phyloP scores from a whole-genome alignment of 2,113 vertebrate genomes.

The Cranoglanis bouderius region DNA sequence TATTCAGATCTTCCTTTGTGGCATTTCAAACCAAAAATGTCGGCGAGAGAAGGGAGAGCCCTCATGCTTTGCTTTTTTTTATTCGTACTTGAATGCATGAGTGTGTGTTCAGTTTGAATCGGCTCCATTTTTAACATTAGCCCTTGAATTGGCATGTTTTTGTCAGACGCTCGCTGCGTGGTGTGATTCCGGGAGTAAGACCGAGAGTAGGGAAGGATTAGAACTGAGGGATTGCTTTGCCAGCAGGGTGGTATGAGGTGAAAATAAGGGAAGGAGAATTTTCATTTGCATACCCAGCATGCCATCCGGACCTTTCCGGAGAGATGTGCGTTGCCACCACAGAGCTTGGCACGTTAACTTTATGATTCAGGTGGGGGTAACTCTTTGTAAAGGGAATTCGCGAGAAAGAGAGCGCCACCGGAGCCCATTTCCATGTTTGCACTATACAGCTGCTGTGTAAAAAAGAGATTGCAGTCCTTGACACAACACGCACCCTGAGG shows the following conservation, averaged over 20 bases:
- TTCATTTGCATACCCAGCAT: constrained; percentile 96
- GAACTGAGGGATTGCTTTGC: constrained; percentile 60
- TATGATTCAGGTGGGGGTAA: constrained; percentile 48
- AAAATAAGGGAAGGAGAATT: constrained; percentile 82
- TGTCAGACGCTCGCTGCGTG: constrained; percentile 15
- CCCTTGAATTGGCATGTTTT: constrained; percentile 33
- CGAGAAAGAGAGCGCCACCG: constrained; percentile 59
- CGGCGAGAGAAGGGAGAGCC: background rate
- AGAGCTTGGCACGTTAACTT: constrained; percentile 82
- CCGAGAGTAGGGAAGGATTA: constrained; percentile 47
- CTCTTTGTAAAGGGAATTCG: constrained; percentile 67
- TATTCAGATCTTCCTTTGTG: background rate
- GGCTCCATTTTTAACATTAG: constrained; percentile 4
- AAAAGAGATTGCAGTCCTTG: constrained; percentile 78
- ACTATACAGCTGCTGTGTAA: constrained; percentile 76
- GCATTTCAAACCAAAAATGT: background rate
- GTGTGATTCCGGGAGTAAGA: constrained; percentile 28
- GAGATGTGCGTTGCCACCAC: constrained; percentile 84
- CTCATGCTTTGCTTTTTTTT: background rate
- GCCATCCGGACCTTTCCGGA: constrained; percentile 88
- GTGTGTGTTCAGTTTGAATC: constrained; percentile 7
- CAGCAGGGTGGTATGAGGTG: constrained; percentile 80
- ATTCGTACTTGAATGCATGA: background rate
- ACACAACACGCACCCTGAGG: constrained; percentile 61
- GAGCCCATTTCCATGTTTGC: constrained; percentile 77